Conservation (phyloP, 2,113 vertebrate species). For the Progne subis region DNA sequence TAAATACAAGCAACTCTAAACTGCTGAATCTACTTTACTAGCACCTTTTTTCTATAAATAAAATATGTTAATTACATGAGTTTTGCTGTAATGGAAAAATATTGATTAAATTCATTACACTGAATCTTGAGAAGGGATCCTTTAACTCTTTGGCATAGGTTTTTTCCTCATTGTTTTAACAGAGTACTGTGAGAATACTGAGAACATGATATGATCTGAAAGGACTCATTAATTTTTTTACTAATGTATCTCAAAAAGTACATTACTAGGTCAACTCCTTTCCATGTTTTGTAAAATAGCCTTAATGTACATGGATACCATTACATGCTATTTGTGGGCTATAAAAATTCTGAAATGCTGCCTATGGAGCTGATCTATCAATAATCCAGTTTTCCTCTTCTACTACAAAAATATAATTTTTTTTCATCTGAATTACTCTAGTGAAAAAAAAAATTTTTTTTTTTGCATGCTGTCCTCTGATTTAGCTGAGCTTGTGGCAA, state of each 20-base stretch:
- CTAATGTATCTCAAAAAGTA: background rate
- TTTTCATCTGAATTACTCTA: background rate
- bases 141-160: background rate
- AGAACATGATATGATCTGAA: background rate
- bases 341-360: background rate
- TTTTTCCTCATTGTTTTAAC: background rate
- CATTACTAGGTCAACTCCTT: background rate
- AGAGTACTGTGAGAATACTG: background rate
- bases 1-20: background rate
- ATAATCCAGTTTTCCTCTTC: background rate
- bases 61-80: background rate
- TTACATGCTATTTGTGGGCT: background rate
- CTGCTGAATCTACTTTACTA: conserved; percentile 7
- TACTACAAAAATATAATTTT: background rate
- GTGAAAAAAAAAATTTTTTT: background rate
- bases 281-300: background rate
- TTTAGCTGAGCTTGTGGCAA: conserved; percentile 62
- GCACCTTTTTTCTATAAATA: conserved; percentile 5
- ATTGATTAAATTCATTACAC: conserved; percentile 16
- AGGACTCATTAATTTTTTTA: background rate
- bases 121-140: background rate
- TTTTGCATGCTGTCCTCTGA: conserved; percentile 15
- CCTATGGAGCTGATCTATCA: background rate
- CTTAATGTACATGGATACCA: background rate
- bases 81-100: background rate